phyloP scores from a whole-genome alignment of 2,888 invertebrate species.

The Conus canariensis region DNA sequence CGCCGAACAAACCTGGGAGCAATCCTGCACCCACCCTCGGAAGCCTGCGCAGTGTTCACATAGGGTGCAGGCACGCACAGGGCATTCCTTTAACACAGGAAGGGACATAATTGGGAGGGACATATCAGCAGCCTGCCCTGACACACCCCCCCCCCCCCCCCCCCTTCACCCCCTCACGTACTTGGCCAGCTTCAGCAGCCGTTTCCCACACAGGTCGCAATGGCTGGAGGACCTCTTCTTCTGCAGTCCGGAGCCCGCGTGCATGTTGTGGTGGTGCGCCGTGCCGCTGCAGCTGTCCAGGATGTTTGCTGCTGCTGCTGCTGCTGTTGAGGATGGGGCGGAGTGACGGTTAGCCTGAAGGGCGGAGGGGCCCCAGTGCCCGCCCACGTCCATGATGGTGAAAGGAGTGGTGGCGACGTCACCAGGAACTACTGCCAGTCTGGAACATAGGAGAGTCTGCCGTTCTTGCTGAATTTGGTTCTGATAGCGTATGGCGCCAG shows the following conservation, averaged over 20 bases:
- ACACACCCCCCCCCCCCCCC: too few species aligned
- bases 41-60: too few species aligned
- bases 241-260: background rate
- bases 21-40: too few species aligned
- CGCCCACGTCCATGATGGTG: constrained; percentile 5
- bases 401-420: background rate
- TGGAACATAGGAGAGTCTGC: background rate
- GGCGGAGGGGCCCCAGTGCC: background rate
- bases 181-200: constrained; percentile 28
- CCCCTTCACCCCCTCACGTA: background rate
- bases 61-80: too few species aligned
- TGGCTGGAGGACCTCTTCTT: background rate
- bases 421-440: too few species aligned
- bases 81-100: too few species aligned
- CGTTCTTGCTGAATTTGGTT: background rate
- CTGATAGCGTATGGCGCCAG: background rate
- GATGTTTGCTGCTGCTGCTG: constrained; percentile 29
- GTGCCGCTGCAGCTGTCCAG: background rate
- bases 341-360: background rate
- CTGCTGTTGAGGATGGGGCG: background rate
- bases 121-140: too few species aligned
- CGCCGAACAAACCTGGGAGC: too few species aligned
- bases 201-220: constrained; percentile 20
- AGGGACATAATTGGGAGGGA: too few species aligned
- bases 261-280: background rate